A percentile compares a stretch with the other conserved stretches of the same genome.
These are phyloP conservation scores for Trichomalopsis sarcophagae DNA, from an alignment of 1,140 invertebrate genomes.

Conservation along the genomic window DNA sequence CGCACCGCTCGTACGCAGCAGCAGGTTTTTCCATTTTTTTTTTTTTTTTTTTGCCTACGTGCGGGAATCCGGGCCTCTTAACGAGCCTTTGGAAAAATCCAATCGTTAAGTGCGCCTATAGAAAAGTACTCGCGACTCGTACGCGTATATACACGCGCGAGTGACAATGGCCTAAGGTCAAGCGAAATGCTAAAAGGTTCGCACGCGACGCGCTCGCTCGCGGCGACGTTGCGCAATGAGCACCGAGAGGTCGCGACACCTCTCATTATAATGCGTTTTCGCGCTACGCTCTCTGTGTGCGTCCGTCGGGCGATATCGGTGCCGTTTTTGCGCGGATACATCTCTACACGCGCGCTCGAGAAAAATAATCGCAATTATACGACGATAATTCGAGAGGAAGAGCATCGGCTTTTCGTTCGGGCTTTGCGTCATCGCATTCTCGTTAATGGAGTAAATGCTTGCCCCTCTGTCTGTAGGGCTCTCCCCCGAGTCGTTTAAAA, in stretches of 20 bases:
- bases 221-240: not conserved
- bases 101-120: too few relatives aligned
- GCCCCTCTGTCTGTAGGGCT: too few relatives aligned
- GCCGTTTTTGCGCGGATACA: not conserved
- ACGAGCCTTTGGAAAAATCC: too few relatives aligned
- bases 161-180: not conserved
- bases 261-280: conserved; percentile 1
- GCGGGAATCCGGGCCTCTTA: not conserved
- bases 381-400: too few relatives aligned
- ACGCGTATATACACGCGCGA: too few relatives aligned
- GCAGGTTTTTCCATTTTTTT: not conserved
- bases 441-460: too few relatives aligned
- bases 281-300: not conserved
- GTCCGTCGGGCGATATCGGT: not conserved
- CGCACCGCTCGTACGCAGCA: too few relatives aligned
- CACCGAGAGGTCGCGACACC: conserved; percentile 8
- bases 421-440: too few relatives aligned
- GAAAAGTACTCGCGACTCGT: too few relatives aligned
- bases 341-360: not conserved
- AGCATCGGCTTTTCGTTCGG: too few relatives aligned
- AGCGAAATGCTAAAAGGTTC: not conserved
- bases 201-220: not conserved
- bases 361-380: too few relatives aligned
- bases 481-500: too few relatives aligned
- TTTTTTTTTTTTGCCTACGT: not conserved